Percentiles rank a stretch among this genome's conserved stretches.
Evolutionary conservation across 2,888 invertebrate genomes (phyloP).

Genomic region (Minunthozetes semirufus): DNA sequence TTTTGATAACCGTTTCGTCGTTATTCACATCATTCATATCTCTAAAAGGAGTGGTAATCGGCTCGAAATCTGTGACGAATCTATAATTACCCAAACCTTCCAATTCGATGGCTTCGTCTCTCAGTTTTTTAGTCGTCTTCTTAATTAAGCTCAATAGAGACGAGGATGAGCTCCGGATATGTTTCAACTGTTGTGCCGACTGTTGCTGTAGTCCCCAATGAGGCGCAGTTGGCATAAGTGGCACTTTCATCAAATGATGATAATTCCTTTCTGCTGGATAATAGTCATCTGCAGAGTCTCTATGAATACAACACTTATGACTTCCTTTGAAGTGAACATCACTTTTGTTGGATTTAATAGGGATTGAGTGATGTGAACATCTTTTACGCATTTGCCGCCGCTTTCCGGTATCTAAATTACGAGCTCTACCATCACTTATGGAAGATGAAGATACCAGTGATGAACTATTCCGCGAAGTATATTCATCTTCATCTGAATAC

Average conservation of each 20-base stretch:
- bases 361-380: background rate
- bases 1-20: constrained; percentile 32
- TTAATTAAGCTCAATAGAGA: constrained; percentile 30
- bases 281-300: background rate
- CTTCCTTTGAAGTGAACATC: background rate
- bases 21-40: background rate
- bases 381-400: background rate
- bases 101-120: constrained; percentile 30
- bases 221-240: background rate
- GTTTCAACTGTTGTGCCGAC: background rate
- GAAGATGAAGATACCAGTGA: constrained; percentile 20
- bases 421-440: background rate
- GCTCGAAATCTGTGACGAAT: background rate
- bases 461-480: background rate
- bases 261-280: constrained; percentile 1
- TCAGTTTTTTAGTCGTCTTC: constrained; percentile 26
- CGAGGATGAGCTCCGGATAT: constrained; percentile 24
- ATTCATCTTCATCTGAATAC: background rate
- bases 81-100: constrained; percentile 30
- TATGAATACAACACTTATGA: constrained; percentile 17
- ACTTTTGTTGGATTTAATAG: background rate
- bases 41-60: background rate
- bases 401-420: background rate
- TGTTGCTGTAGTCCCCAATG: background rate
- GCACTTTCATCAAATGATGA: constrained; percentile 6